Conservation (phyloP, 1,140 invertebrate genomes). For the Pachypeltis micranthus region DNA sequence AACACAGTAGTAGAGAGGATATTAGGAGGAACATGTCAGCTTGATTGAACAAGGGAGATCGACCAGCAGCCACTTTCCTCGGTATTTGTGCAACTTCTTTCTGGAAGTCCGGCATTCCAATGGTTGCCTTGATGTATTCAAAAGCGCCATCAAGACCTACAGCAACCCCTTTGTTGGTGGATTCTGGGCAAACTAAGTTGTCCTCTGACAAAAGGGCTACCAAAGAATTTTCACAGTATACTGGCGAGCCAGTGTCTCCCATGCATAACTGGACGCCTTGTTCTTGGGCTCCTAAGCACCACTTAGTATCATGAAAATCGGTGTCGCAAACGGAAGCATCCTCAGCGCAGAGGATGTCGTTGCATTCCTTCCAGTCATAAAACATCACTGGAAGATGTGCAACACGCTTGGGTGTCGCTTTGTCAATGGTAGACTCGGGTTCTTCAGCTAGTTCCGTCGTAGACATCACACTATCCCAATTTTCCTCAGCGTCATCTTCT, state of each 20-base stretch:
- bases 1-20: too few relatives aligned
- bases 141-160: not conserved
- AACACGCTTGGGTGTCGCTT: not conserved
- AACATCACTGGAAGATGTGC: not conserved
- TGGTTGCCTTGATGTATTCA: not conserved
- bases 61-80: too few relatives aligned
- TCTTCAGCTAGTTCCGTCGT: too few relatives aligned
- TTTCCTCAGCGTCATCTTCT: too few relatives aligned
- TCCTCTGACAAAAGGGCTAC: not conserved
- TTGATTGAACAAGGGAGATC: too few relatives aligned
- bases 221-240: not conserved
- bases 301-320: not conserved
- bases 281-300: not conserved
- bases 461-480: too few relatives aligned
- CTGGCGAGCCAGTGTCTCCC: not conserved
- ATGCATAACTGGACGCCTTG: not conserved
- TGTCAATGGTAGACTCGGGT: too few relatives aligned
- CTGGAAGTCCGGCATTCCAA: not conserved
- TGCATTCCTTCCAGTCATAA: not conserved
- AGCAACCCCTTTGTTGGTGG: not conserved
- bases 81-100: too few relatives aligned
- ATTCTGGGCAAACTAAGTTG: not conserved
- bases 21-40: too few relatives aligned
- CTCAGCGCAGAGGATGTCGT: not conserved
- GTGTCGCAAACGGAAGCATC: not conserved